Percentiles rank a stretch among this genome's conserved stretches.
Conservation (phyloP, 1,140 invertebrate genomes). For the Linepithema humile region DNA sequence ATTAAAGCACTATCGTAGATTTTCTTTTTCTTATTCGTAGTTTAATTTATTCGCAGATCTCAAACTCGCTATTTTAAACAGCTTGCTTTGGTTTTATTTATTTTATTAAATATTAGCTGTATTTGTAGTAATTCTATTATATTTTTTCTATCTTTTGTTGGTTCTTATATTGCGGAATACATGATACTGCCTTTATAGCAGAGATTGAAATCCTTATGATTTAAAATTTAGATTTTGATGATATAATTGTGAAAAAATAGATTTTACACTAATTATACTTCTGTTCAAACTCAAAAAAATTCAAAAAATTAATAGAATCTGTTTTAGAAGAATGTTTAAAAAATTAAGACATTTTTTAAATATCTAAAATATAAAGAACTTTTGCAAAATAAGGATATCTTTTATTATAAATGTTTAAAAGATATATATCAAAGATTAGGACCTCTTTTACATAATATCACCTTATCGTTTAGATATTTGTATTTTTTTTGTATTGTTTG, state of each 20-base stretch:
- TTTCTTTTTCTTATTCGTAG: neutral
- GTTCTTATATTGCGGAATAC: neutral
- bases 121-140: neutral
- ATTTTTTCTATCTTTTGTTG: neutral
- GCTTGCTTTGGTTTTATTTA: neutral
- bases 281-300: neutral
- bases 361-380: neutral
- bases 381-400: too few species aligned
- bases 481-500: too few species aligned
- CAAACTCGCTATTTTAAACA: neutral
- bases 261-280: neutral
- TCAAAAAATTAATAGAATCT: neutral
- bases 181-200: neutral
- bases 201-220: neutral
- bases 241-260: neutral
- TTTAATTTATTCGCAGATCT: neutral
- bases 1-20: slow-evolving; percentile 9
- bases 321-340: neutral
- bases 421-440: neutral
- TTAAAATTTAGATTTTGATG: neutral
- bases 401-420: neutral
- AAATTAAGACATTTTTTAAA: neutral
- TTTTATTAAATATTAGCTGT: neutral
- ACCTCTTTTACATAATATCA: neutral
- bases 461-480: neutral